Evolutionary conservation across 2,888 invertebrate genomes (phyloP).

Genomic region (Antitype chi): DNA sequence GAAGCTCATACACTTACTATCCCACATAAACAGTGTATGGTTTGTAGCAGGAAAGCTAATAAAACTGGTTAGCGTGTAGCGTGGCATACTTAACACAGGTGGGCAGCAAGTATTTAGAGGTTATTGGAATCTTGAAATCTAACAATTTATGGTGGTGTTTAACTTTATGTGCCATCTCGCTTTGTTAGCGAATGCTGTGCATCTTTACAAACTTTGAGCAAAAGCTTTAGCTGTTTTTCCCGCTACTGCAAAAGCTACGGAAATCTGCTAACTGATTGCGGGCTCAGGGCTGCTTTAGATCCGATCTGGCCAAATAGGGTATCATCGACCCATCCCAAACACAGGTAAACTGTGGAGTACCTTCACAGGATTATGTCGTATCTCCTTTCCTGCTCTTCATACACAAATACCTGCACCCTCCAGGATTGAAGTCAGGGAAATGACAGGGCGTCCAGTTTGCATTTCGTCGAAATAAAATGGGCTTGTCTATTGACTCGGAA

Average conservation of each 20-base stretch:
- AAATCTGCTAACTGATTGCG: background rate
- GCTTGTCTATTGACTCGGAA: background rate
- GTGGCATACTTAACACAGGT: conserved; percentile 34
- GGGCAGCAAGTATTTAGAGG: conserved; percentile 17
- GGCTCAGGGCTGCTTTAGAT: background rate
- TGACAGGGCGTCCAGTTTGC: background rate
- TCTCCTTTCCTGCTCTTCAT: background rate
- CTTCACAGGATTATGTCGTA: background rate
- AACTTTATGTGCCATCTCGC: conserved; percentile 17
- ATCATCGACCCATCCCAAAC: background rate
- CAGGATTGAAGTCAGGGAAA: background rate
- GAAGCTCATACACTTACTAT: background rate
- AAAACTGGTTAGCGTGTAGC: conserved; percentile 34
- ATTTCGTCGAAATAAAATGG: background rate
- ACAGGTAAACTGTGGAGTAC: background rate
- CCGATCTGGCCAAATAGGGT: background rate
- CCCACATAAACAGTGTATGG: background rate
- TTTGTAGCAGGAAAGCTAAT: conserved; percentile 13
- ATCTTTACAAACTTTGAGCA: conserved; percentile 5
- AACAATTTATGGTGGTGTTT: conserved; percentile 33
- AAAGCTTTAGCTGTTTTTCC: background rate
- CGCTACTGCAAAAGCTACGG: background rate
- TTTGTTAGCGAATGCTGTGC: conserved; percentile 7
- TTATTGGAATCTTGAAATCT: conserved; percentile 51
- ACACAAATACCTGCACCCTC: background rate